phyloP scores from a whole-genome alignment of 2,888 invertebrate species.

The Mylabris sibirica region DNA sequence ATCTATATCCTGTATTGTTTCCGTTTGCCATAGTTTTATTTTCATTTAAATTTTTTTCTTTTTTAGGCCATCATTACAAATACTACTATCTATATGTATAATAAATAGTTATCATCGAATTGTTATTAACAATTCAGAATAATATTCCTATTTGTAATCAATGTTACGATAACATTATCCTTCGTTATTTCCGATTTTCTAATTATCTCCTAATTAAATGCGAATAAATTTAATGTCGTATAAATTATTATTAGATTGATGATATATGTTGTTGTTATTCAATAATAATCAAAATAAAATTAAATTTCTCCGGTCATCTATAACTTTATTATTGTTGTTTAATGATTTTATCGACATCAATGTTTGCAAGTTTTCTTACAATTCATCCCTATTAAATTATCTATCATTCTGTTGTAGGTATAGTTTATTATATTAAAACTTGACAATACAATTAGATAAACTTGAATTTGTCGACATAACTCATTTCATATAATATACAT shows the following conservation, averaged over 20 bases:
- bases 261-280: not conserved
- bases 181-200: not conserved
- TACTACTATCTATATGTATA: not conserved
- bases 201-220: not conserved
- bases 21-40: slow-evolving; percentile 1
- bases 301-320: not conserved
- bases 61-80: slow-evolving; percentile 5
- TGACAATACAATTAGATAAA: not conserved
- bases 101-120: not conserved
- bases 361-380: not conserved
- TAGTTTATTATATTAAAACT: not conserved
- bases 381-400: slow-evolving; percentile 2
- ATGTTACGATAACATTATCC: not conserved
- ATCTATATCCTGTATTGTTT: slow-evolving; percentile 12
- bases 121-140: not conserved
- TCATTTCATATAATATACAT: not conserved
- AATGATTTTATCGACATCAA: not conserved
- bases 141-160: slow-evolving; percentile 3
- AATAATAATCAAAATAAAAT: not conserved
- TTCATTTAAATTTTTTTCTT: not conserved
- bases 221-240: not conserved
- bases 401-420: not conserved
- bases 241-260: not conserved
- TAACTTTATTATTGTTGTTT: not conserved
- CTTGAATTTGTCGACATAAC: not conserved